Evolutionary conservation across 2,888 invertebrate genomes (phyloP), one percentile per base, ranked within the genome.

Genomic region (Copidosoma aretas): DNA sequence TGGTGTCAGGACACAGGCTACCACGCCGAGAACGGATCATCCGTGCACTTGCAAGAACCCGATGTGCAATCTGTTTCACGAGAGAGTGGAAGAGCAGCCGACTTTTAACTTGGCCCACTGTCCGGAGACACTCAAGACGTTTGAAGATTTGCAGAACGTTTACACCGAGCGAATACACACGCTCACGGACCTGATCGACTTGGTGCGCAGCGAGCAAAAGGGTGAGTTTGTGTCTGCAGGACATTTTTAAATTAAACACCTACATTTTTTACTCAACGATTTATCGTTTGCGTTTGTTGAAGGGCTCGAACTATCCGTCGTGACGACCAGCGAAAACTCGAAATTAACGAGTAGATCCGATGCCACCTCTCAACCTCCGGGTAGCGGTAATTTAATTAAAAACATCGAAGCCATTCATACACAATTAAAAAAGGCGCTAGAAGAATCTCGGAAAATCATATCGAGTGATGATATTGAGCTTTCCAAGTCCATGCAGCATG

Each of bases 81-180:
- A 71, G 0, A 75, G 75, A 41, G 58, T 77, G 0, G 71, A 75
- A 3, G 74, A 77, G 53, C 32, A 32, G 73, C 76, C 46, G 74
- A 77, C 1, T 70, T 69, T 39, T 75, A 75, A 21, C 73, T 75
- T 75, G 22, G 74, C 74, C 10, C 74, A 78, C 71, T 77, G 77
- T 61, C 81, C 81, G 0, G 77, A 80, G 32, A 76, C 79, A 17
- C 59, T 81, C 12, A 77, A 78, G 60, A 85, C 86, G 56, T 88
- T 87, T 67, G 84, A 86, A 0, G 82, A 87, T 72, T 82, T 88
- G 17, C 87, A 88, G 0, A 86, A 86, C 56, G 85, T 84, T 56
- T 89, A 87, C 64, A 85, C 85, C 0, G 85, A 88, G 71, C 84
- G 88, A 68, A 89, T 90, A 57, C 85, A 86, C 1, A 86, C 87